These are phyloP conservation scores for Rhadina sibilatrix DNA, from an alignment of 2,113 vertebrate genomes.

Conservation along the genomic window DNA sequence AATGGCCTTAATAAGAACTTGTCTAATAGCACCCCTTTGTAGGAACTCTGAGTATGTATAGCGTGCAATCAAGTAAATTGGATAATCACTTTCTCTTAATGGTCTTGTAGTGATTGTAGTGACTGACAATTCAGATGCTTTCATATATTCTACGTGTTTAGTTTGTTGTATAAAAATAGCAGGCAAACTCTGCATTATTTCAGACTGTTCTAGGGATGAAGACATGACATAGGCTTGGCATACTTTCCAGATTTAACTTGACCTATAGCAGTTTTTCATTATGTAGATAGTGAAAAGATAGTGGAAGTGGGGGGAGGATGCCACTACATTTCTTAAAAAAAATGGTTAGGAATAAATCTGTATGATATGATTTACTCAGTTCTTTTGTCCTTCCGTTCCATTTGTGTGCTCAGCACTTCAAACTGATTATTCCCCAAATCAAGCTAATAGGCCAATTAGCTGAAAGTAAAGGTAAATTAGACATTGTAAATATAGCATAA, in stretches of 20 bases:
- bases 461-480: slow-evolving; percentile 66
- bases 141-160: not conserved
- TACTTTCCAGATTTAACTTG: not conserved
- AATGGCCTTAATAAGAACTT: not conserved
- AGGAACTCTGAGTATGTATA: not conserved
- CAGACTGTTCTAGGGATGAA: not conserved
- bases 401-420: slow-evolving; percentile 20
- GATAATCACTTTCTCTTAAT: not conserved
- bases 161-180: not conserved
- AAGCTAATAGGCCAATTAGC: slow-evolving; percentile 56
- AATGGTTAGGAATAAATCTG: not conserved
- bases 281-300: not conserved
- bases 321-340: not conserved
- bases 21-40: not conserved
- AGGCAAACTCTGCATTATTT: not conserved
- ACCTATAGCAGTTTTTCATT: not conserved
- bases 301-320: not conserved
- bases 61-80: not conserved
- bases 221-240: not conserved
- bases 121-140: not conserved
- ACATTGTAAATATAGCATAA: slow-evolving; percentile 44
- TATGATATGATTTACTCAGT: not conserved
- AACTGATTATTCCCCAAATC: slow-evolving; percentile 54
- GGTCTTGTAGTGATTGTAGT: not conserved
- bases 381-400: not conserved